Evolutionary conservation across 1,140 invertebrate genomes (phyloP), one percentile per base, ranked within the genome.

Genomic region (Lysiphlebus fabarum): DNA sequence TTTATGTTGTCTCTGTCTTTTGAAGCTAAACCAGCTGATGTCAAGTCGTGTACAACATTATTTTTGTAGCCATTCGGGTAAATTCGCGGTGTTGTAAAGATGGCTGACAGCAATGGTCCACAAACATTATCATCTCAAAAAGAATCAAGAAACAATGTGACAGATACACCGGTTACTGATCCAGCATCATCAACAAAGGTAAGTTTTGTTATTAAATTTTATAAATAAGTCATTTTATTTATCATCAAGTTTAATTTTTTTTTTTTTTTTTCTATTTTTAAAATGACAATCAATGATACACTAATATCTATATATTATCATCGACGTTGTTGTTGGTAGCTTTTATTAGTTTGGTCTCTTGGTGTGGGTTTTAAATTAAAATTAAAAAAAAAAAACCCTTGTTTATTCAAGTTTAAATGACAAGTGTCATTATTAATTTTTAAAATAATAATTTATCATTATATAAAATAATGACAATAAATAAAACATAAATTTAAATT

Each of bases 91-190:
- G 17, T 26, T 26, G 17, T 11, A 62, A 77, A 77, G 71, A 78
- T 78, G 76, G 76, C 76, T 66, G 76, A 78, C 72, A 72, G 65
- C 67, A 71, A 78, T 53, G 68, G 65, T 62, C 59, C 67, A 65
- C 72, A 70, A 48, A 65, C 59, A 56, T 64, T 66, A 47, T 67
- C 67, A 44, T 74, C 74, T 34, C 69, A 72, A 45, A 78, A 78
- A 72, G 73, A 73, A 43, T 62, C 56, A 61, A 70, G 70, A 67
- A 70, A 67, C 59, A 64, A 67, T 9, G 69, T 77, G 10, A 67
- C 53, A 60, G 76, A 76, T 67, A 70, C 69, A 9, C 76, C 76
- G 62, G 68, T 77, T 56, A 78, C 76, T 17, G 76, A 78, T 70
- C 76, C 76, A 50, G 75, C 75, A 17, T 70, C 70, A 48, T 26